Base-by-base conservation (phyloP, 2,888 invertebrate species). In the Mesochorus sp. region DNA sequence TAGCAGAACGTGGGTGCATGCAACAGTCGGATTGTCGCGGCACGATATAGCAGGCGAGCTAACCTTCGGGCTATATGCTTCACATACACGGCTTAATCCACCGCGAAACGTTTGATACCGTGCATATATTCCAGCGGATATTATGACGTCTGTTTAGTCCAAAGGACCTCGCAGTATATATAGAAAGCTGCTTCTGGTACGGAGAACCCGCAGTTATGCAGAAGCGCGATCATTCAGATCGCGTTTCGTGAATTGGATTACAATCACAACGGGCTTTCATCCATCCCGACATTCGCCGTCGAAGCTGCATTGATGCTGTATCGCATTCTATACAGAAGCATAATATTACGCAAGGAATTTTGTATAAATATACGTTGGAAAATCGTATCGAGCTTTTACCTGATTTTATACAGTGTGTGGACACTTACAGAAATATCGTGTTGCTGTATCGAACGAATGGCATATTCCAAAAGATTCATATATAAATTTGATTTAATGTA, bases 181-280 rank as follows among this genome's bases (percentile, higher is more conserved):
- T n/a, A 6, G 34, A 4, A 34, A 31, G 42, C 24, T 44, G 51
- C 24, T 34, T 62, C 55, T 51, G 66, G 64, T 28, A 73, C 66
- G 39, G n/a, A 39, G 57, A 26, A 55, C 51, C 66, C 64, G 66
- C n/a, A 39, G 73, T 73, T 64, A 73, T 66, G 66, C 66, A 39
- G 42, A 78, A 61, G 64, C 51, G 72, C 78, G n/a, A 81, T 82
- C 82, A 85, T 84, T 85, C 82, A 81, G 84, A 79, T 83, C 82
- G 62, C 78, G 72, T 82, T 82, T 73, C 79, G 83, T 72, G 81
- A 78, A 82, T 81, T 79, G 79, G 80, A 82, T 84, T 82, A 79
- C 71, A 64, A 28, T 57, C 21, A 57, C 24, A 24, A 55, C 12
- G n/a, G 14, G 17, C 26, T 37, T 49, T 37, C 68, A 24, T 53